Evolutionary conservation across 2,888 invertebrate genomes (phyloP), one percentile per base, ranked within the genome.

Genomic region (Luffia ferchaultella): DNA sequence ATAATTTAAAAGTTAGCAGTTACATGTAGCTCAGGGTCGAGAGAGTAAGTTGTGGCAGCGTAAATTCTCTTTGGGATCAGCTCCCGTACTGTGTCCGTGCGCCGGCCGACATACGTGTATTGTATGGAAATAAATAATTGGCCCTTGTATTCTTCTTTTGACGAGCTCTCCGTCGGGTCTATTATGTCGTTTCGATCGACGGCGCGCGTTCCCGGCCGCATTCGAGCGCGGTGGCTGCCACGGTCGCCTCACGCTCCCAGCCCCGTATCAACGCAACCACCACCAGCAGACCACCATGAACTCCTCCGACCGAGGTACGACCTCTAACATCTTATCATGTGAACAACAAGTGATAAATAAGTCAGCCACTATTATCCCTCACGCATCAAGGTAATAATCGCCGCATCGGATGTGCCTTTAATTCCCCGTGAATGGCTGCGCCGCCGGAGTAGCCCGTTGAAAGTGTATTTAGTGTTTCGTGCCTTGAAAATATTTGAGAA

Each of bases 121-220:
- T 80, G 78, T 80, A 79, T 77, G 73, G 72, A 72, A 79, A 76
- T 80, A 77, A 71, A 73, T 80, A 82, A 82, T 80, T 80, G 82
- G 71, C 65, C 68, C 67, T 16, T 67, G 74, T 79, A 79, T 80
- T 80, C 79, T 79, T 76, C 82, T 80, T 78, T 82, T 77, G 78
- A 80, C 74, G 74, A 76, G 76, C 71, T 74, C 75, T 72, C 73
- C 68, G 78, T 62, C 54, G 71, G 72, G 72, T 71, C 74, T 74
- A 82, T 80, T 79, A 80, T 80, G 77, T 68, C 64, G 71, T 64
- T 68, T 71, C 74, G 75, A 77, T 67, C 67, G 77, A 66, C 70
- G 67, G 67, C 66, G 45, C 40, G 12, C 50, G 45, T 40, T 20
- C 9, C 2, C 48, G 20, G n/a, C 40, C 74, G 73, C 78, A 80